Evolutionary conservation across 2,113 vertebrate genomes (phyloP).

Genomic region (Arvicanthis niloticus): DNA sequence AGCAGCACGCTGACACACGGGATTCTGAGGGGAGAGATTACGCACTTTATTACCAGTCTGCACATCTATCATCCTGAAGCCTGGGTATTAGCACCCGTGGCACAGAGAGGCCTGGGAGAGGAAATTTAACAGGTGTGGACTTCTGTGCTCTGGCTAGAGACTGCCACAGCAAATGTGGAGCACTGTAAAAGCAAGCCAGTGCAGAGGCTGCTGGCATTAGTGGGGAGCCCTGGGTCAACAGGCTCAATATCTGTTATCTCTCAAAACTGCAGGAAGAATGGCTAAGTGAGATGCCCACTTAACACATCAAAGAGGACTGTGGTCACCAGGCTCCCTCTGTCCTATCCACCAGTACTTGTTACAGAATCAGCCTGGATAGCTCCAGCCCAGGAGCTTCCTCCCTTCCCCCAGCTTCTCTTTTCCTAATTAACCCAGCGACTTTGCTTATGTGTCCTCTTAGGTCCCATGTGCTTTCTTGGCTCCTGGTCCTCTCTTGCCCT

Average conservation of each 20-base stretch:
- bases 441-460: neutral
- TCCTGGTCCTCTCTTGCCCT: neutral
- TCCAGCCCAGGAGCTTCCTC: neutral
- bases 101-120: constrained; percentile 44
- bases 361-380: neutral
- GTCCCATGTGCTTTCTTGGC: neutral
- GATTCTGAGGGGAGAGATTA: constrained; percentile 69
- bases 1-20: constrained; percentile 46
- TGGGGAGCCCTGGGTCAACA: neutral
- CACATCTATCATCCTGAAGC: constrained; percentile 55
- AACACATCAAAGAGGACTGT: neutral
- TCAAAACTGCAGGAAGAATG: neutral
- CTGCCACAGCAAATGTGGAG: neutral
- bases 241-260: neutral
- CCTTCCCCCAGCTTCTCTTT: neutral
- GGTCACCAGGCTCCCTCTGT: neutral
- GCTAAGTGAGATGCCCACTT: neutral
- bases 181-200: rapidly evolving
- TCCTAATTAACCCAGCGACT: neutral
- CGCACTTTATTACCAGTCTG: constrained; percentile 44
- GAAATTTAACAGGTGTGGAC: constrained; percentile 16
- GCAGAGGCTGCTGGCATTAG: rapidly evolving
- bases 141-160: neutral
- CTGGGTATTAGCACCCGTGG: neutral
- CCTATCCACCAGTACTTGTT: neutral